Conservation (phyloP, 2,888 invertebrate species). For the Drosophila vallismaia region DNA sequence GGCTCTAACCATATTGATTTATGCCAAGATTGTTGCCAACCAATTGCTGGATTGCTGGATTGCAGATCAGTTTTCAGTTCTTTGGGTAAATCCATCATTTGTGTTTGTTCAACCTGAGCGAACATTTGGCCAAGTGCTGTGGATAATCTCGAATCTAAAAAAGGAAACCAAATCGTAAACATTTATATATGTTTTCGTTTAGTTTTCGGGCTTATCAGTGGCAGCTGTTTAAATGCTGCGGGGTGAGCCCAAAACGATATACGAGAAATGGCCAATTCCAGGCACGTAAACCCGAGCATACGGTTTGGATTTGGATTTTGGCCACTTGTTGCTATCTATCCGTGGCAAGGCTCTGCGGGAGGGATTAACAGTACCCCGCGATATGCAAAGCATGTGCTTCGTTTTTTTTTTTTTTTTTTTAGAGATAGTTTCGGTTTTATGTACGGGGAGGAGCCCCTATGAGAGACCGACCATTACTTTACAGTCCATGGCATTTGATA, state of each 20-base stretch:
- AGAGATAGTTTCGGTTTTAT: slow-evolving; percentile 18
- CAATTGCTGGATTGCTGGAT: slow-evolving; percentile 7
- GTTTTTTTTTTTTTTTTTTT: too few species aligned
- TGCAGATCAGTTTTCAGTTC: slow-evolving; percentile 47
- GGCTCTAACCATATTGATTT: slow-evolving; percentile 49
- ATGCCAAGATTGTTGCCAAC: slow-evolving; percentile 19
- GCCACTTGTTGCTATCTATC: slow-evolving; percentile 63
- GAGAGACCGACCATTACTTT: slow-evolving; percentile 5
- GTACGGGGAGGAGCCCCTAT: slow-evolving; percentile 21
- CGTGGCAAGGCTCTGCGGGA: slow-evolving; percentile 1
- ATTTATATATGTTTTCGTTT: slow-evolving; percentile 13
- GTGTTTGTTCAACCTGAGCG: slow-evolving; percentile 56
- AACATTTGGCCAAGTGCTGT: slow-evolving; percentile 67
- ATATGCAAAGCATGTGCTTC: slow-evolving; percentile 50
- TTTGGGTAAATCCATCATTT: slow-evolving; percentile 60
- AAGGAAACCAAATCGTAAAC: slow-evolving; percentile 15
- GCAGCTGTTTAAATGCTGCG: slow-evolving; percentile 70
- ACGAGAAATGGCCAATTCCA: slow-evolving; percentile 58
- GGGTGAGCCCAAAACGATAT: slow-evolving; percentile 39
- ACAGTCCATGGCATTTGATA: slow-evolving; percentile 33
- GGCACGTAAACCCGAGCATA: slow-evolving; percentile 67
- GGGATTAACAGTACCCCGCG: slow-evolving; percentile 26
- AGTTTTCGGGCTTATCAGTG: slow-evolving; percentile 54
- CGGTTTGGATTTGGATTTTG: slow-evolving; percentile 45
- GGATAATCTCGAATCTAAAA: slow-evolving; percentile 33